Percentiles rank a stretch among this genome's conserved stretches.
These are phyloP conservation scores for Dasyurus viverrinus DNA, from an alignment of 2,113 vertebrate species.

Conservation along the genomic window DNA sequence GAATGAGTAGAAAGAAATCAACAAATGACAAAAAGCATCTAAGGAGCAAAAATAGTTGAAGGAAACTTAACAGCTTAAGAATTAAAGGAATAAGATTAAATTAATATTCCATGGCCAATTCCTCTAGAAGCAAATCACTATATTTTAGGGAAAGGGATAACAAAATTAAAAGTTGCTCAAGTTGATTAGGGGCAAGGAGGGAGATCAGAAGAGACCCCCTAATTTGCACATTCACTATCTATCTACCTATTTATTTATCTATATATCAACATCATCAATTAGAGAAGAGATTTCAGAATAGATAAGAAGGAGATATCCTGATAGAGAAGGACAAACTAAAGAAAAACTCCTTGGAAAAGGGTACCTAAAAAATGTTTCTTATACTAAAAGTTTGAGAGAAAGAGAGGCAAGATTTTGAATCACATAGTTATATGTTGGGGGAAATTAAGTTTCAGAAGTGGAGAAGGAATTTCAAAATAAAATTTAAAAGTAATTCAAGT, in stretches of 20 bases:
- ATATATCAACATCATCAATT: not conserved
- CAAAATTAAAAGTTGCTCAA: not conserved
- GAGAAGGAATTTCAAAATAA: not conserved
- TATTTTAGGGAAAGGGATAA: not conserved
- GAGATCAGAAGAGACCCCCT: not conserved
- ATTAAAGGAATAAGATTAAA: not conserved
- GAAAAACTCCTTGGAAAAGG: not conserved
- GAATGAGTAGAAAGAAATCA: not conserved
- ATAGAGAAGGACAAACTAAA: not conserved
- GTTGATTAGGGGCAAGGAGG: not conserved
- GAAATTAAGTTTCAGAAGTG: not conserved
- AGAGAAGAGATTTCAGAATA: not conserved
- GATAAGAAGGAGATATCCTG: not conserved
- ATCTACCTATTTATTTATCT: not conserved
- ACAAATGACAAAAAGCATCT: not conserved
- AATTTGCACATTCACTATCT: not conserved
- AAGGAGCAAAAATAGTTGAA: not conserved
- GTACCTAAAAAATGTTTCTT: not conserved
- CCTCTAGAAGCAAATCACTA: not conserved
- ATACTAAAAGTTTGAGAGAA: not conserved
- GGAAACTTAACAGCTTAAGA: not conserved
- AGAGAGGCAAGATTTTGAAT: not conserved
- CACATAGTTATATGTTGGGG: not conserved
- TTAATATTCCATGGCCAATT: not conserved
- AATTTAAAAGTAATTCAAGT: not conserved